Percentiles rank a stretch among this genome's conserved stretches.
These are phyloP conservation scores for Plotosus lineatus DNA, from an alignment of 2,113 vertebrate genomes.

Conservation along the genomic window DNA sequence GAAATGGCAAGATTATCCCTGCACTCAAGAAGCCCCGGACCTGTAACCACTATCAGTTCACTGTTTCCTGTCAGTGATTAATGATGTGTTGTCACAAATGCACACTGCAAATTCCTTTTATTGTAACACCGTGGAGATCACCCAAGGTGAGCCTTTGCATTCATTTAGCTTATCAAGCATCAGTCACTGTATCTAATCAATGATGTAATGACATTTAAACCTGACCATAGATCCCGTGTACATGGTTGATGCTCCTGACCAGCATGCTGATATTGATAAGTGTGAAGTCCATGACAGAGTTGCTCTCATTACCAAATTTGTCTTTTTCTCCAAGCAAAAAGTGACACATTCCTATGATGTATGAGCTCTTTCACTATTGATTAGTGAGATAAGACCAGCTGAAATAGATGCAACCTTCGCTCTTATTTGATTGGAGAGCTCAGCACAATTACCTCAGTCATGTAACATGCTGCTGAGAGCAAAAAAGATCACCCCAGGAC, in stretches of 20 bases:
- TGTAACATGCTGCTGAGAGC: not conserved
- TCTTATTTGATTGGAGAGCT: constrained; percentile 39
- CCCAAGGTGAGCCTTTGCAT: not conserved
- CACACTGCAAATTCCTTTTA: not conserved
- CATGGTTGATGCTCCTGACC: not conserved
- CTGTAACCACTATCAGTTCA: not conserved
- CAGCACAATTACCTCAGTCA: constrained; percentile 26
- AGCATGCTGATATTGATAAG: constrained; percentile 27
- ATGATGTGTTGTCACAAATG: constrained; percentile 6
- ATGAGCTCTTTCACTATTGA: constrained; percentile 49
- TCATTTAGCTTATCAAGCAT: constrained; percentile 4
- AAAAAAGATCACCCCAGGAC: not conserved
- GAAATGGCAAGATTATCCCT: not conserved
- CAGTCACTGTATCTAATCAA: constrained; percentile 31
- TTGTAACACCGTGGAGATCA: not conserved
- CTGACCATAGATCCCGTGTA: too few species aligned
- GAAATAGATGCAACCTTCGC: constrained; percentile 22
- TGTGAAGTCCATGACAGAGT: constrained; percentile 25
- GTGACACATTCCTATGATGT: constrained; percentile 37
- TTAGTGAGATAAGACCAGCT: constrained; percentile 29
- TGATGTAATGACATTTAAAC: constrained; percentile 17
- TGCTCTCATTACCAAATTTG: constrained; percentile 26
- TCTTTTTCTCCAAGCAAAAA: constrained; percentile 25
- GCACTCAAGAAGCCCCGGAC: not conserved
- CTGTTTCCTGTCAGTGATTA: not conserved